These are phyloP conservation scores for Clunio marinus DNA, from an alignment of 2,888 invertebrate genomes.

Conservation along the genomic window DNA sequence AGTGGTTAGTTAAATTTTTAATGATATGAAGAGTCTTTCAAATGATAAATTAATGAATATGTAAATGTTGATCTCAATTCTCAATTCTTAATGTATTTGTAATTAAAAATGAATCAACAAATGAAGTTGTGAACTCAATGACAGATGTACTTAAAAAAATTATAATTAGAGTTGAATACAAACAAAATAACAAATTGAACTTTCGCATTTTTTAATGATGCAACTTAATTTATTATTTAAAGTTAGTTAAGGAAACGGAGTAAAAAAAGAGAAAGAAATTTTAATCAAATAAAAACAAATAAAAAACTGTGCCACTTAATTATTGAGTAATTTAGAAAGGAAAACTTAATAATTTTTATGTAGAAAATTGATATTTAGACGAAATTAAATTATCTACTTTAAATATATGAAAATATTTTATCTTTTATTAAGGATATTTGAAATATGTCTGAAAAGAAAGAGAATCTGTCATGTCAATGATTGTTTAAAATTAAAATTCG, in stretches of 20 bases:
- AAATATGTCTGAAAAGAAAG: not conserved
- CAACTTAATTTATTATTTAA: not conserved
- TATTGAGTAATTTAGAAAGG: not conserved
- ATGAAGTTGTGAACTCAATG: slow-evolving; percentile 7
- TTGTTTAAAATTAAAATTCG: too few species aligned
- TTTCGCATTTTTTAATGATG: not conserved
- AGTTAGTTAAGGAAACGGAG: not conserved
- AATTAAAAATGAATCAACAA: not conserved
- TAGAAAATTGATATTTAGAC: slow-evolving; percentile 8
- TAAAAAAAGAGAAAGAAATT: not conserved
- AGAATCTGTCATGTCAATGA: too few species aligned
- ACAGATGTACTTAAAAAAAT: not conserved
- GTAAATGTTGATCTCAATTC: slow-evolving; percentile 24
- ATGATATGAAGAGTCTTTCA: not conserved
- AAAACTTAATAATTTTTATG: slow-evolving; percentile 20
- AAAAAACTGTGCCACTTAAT: slow-evolving; percentile 21
- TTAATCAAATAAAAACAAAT: slow-evolving; percentile 8
- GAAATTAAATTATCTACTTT: not conserved
- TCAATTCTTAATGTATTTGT: slow-evolving; percentile 6
- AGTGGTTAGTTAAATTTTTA: slow-evolving; percentile 13
- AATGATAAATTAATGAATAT: not conserved
- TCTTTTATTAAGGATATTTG: not conserved
- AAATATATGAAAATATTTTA: not conserved
- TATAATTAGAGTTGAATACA: not conserved
- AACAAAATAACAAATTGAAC: not conserved